Evolutionary conservation across 1,140 invertebrate species (phyloP), one percentile per base, ranked within the genome.

Genomic region (Caenorhabditis briggsae): DNA sequence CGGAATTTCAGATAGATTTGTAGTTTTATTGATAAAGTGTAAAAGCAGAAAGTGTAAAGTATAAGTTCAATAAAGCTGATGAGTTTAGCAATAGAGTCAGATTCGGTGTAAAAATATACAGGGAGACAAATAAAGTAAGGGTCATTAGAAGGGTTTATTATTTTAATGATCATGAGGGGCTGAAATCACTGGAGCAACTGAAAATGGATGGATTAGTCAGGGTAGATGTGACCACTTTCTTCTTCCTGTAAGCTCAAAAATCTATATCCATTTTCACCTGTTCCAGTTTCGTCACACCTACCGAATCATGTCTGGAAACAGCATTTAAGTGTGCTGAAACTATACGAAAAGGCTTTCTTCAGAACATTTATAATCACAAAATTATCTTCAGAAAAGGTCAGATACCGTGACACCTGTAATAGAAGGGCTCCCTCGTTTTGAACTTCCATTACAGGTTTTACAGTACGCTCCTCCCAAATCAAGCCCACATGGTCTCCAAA

Each of bases 211-310:
- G n/a, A 3, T 58, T 8, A 58, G n/a, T n/a, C 14, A 20, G 56
- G 3, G 56, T 58, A 2, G n/a, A 58, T 18, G n/a, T 58, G 56
- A 58, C 56, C 14, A 20, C 16, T 58, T 14, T 58, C 56, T 5
- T 20, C 7, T 58, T 58, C 56, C 8, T 8, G n/a, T 20, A n/a
- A 53, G 16, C 16, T 14, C 56, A 58, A 8, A 8, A n/a, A n/a
- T 58, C 50, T 53, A 16, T 53, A 53, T 53, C 56, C n/a, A n/a
- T 58, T n/a, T 58, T 58, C 56, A 58, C 56, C 56, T 58, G 56
- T 16, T 58, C 6, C 7, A 11, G 56, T 58, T 58, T 58, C 56
- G 56, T 58, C 56, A 58, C n/a, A n/a, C n/a, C 11, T 53, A 53
- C 16, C 9, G 50, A 53, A 53, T 53, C 50, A 53, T 12, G 50